A percentile compares a stretch with the other conserved stretches of the same genome.
Conservation (phyloP, 2,113 vertebrate genomes). For the Spermophilus dauricus region DNA sequence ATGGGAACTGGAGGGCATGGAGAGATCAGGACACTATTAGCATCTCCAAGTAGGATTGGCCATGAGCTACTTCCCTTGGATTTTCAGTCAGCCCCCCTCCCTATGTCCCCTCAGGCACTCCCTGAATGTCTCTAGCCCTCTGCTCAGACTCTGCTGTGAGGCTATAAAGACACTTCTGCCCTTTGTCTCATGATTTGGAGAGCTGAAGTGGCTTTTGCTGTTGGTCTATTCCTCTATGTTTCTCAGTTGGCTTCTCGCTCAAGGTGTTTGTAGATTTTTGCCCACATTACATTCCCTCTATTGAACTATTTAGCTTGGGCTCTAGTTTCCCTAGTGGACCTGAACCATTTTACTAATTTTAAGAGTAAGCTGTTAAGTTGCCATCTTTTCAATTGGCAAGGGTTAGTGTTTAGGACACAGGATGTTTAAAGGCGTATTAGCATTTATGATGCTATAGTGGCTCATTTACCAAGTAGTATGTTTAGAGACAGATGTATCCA, state of each 20-base stretch:
- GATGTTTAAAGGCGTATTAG: neutral
- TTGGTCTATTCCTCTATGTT: neutral
- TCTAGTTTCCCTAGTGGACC: neutral
- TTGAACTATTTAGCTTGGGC: neutral
- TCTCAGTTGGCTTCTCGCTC: neutral
- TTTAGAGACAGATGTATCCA: neutral
- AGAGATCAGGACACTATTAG: neutral
- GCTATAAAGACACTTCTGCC: neutral
- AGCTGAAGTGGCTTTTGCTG: neutral
- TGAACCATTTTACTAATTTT: neutral
- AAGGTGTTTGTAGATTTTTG: neutral
- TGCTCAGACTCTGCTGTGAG: neutral
- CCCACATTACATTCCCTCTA: neutral
- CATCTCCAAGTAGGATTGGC: neutral
- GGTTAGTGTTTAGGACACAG: slow-evolving; percentile 17
- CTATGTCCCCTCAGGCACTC: neutral
- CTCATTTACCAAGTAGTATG: too few relatives aligned
- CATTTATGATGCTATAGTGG: too few relatives aligned
- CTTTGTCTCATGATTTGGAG: neutral
- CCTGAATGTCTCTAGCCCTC: too few relatives aligned
- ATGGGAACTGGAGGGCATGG: neutral
- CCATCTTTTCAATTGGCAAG: neutral
- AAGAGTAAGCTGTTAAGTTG: slow-evolving; percentile 22
- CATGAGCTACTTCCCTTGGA: neutral
- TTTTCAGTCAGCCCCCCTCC: neutral